A percentile compares a stretch with the other conserved stretches of the same genome.
Evolutionary conservation across 2,888 invertebrate species (phyloP).

Genomic region (Cryptocephalus moraei): DNA sequence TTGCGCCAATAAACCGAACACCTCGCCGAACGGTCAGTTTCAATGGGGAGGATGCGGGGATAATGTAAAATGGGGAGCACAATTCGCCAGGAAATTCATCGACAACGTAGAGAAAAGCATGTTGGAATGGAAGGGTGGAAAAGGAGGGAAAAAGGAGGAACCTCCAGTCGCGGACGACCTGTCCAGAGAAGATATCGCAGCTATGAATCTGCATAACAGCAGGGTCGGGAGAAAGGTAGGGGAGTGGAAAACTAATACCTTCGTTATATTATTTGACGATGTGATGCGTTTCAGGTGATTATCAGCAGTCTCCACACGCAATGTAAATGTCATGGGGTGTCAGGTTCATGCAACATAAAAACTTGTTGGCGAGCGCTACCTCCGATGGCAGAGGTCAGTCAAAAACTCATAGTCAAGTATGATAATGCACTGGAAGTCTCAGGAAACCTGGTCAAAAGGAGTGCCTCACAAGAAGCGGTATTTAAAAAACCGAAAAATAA

Average conservation of each 20-base stretch:
- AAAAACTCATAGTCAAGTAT: slow-evolving; percentile 48
- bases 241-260: background rate
- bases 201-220: slow-evolving; percentile 70
- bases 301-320: slow-evolving; percentile 48
- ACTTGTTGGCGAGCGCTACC: slow-evolving; percentile 73
- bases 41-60: slow-evolving; percentile 86
- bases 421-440: slow-evolving; percentile 44
- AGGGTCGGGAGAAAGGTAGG: slow-evolving; percentile 65
- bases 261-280: background rate
- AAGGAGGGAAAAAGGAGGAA: slow-evolving; percentile 27
- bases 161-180: slow-evolving; percentile 30
- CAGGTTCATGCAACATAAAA: slow-evolving; percentile 71
- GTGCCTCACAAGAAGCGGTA: slow-evolving; percentile 3
- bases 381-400: slow-evolving; percentile 44
- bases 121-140: slow-evolving; percentile 31
- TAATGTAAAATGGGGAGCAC: slow-evolving; percentile 56
- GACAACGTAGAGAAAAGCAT: slow-evolving; percentile 52
- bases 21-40: slow-evolving; percentile 55
- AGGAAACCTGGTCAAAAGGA: slow-evolving; percentile 9
- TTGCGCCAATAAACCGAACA: slow-evolving; percentile 63
- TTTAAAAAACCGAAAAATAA: slow-evolving; percentile 13
- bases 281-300: slow-evolving; percentile 46
- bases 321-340: slow-evolving; percentile 80
- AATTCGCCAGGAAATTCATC: slow-evolving; percentile 59
- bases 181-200: slow-evolving; percentile 47